phyloP scores from a whole-genome alignment of 2,888 invertebrate genomes.

The Campoplex capitator region DNA sequence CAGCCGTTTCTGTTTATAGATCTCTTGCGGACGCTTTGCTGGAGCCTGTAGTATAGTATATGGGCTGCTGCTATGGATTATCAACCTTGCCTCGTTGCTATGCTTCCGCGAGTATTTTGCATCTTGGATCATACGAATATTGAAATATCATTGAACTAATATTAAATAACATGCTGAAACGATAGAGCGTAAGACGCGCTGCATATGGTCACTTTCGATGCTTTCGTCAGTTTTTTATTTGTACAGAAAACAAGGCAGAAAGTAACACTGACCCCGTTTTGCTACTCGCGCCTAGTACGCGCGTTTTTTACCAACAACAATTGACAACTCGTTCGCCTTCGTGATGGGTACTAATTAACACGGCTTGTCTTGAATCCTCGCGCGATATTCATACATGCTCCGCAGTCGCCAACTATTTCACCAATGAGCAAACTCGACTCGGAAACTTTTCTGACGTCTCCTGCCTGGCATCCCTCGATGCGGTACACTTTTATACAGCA shows the following conservation, averaged over 20 bases:
- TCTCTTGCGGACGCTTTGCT: constrained; percentile 49
- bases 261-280: too few relatives aligned
- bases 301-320: too few relatives aligned
- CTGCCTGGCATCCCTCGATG: constrained; percentile 8
- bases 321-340: not conserved
- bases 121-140: not conserved
- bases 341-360: not conserved
- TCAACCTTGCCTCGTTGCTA: not conserved
- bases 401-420: constrained; percentile 6
- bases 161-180: not conserved
- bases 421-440: constrained; percentile 1
- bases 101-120: not conserved
- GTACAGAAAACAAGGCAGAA: too few relatives aligned
- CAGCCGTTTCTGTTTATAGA: constrained; percentile 51
- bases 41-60: not conserved
- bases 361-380: not conserved
- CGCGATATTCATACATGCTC: constrained; percentile 15
- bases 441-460: constrained; percentile 23
- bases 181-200: not conserved
- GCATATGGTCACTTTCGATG: too few relatives aligned
- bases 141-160: not conserved
- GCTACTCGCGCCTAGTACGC: too few relatives aligned
- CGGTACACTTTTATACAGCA: not conserved
- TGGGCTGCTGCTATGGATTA: not conserved
- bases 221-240: too few relatives aligned